phyloP scores from a whole-genome alignment of 2,113 vertebrate genomes.

The Labeo catla region DNA sequence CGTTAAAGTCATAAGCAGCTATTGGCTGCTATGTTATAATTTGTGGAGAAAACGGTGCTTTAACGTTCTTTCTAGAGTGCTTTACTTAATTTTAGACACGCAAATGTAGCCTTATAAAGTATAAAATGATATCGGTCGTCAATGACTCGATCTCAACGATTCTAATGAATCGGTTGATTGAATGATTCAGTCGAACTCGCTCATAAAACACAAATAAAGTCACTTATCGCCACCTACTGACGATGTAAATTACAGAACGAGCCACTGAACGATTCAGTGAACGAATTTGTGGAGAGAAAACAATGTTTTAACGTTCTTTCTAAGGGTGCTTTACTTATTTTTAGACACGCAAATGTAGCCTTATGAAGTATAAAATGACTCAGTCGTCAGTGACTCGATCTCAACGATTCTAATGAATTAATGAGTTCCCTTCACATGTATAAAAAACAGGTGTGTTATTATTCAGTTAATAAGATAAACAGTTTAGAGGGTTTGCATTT shows the following conservation, averaged over 20 bases:
- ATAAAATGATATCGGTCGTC: too few species aligned
- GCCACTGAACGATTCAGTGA: neutral
- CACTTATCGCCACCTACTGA: neutral
- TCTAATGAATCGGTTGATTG: neutral
- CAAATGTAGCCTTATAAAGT: too few species aligned
- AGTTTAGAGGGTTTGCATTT: too few species aligned
- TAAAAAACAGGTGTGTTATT: too few species aligned
- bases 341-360: neutral
- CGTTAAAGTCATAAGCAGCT: neutral
- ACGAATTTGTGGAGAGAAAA: neutral
- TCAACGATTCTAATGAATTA: neutral
- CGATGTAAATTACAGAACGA: neutral
- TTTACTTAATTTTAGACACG: neutral
- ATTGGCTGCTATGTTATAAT: neutral
- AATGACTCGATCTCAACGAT: too few species aligned
- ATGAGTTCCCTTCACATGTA: too few species aligned
- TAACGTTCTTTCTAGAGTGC: neutral
- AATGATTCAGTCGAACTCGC: neutral
- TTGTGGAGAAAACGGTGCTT: neutral
- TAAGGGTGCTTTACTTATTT: neutral
- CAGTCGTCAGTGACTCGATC: too few species aligned
- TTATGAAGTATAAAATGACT: too few species aligned
- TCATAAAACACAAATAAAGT: neutral
- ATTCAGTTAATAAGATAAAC: too few species aligned
- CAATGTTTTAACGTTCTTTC: neutral